These are phyloP conservation scores for Linnaemya tessellans DNA, from an alignment of 2,888 invertebrate species.

Conservation along the genomic window DNA sequence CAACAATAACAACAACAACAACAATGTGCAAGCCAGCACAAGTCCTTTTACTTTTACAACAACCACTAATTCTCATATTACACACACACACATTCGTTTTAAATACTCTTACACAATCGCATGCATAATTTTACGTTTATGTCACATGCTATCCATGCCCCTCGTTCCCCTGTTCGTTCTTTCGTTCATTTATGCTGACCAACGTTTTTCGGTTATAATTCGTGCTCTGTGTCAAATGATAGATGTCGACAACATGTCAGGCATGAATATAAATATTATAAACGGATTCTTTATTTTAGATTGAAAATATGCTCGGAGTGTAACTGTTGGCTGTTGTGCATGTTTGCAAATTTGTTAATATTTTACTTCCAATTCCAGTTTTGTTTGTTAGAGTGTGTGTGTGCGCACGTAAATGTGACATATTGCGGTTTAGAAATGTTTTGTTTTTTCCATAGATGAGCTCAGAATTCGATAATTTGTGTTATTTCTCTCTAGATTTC, in stretches of 20 bases:
- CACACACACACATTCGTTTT: neutral
- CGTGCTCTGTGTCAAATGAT: conserved; percentile 58
- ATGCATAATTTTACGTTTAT: neutral
- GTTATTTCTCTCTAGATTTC: conserved; percentile 1
- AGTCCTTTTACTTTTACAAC: conserved; percentile 2
- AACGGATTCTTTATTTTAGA: conserved; percentile 46
- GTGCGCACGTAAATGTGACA: conserved; percentile 39
- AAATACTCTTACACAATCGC: neutral
- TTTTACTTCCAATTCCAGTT: neutral
- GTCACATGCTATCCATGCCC: neutral
- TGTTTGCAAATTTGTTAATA: conserved; percentile 13
- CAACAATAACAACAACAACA: conserved; percentile 1
- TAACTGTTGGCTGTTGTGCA: conserved; percentile 3
- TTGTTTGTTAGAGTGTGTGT: no score
- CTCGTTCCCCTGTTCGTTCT: neutral
- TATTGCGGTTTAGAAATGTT: conserved; percentile 51
- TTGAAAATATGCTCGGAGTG: conserved; percentile 10
- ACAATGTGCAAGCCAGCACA: conserved; percentile 18
- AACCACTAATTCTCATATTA: neutral
- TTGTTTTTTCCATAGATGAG: conserved; percentile 10
- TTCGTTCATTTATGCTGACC: conserved; percentile 17
- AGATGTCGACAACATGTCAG: conserved; percentile 66
- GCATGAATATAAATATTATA: conserved; percentile 67
- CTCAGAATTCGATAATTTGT: conserved; percentile 24
- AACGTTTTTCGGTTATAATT: conserved; percentile 36